A percentile compares a stretch with the other conserved stretches of the same genome.
Evolutionary conservation across 1,140 invertebrate genomes (phyloP).

Genomic region (Protaetia brevitarsis): DNA sequence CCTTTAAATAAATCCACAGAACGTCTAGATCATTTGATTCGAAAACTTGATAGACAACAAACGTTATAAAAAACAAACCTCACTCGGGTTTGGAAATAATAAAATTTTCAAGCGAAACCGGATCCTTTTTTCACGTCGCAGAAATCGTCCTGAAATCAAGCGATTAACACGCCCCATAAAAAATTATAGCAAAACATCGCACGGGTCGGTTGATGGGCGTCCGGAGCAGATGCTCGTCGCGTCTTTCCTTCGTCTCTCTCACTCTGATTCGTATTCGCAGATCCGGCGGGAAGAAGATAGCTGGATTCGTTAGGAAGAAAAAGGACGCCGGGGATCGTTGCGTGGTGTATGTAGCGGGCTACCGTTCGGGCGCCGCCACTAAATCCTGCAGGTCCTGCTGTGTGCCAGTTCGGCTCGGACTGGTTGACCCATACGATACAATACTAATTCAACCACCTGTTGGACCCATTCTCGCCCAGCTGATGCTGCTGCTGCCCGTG

Average conservation of each 20-base stretch:
- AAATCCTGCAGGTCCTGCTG: neutral
- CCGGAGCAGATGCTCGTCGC: neutral
- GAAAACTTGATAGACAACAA: too few species aligned
- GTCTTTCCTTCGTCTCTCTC: too few species aligned
- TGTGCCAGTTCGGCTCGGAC: slow-evolving; percentile 18
- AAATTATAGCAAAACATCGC: slow-evolving; percentile 5
- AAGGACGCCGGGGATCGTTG: neutral
- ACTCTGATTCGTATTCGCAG: too few species aligned
- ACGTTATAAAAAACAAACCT: too few species aligned
- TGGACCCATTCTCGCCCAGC: slow-evolving; percentile 24
- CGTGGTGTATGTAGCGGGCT: neutral
- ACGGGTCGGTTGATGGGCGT: neutral
- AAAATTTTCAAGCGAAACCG: slow-evolving; percentile 2
- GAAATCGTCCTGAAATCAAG: neutral
- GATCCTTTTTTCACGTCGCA: neutral
- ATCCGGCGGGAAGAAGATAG: neutral
- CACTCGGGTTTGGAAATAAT: too few species aligned
- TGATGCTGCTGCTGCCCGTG: slow-evolving; percentile 21
- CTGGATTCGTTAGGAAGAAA: neutral
- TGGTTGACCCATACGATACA: slow-evolving; percentile 32
- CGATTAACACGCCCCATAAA: neutral
- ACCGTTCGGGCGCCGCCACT: neutral
- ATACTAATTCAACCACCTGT: slow-evolving; percentile 39
- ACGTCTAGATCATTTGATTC: too few species aligned
- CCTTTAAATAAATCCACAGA: too few species aligned